Conservation (phyloP, 1,140 invertebrate genomes). For the Oreohelix idahoensis region DNA sequence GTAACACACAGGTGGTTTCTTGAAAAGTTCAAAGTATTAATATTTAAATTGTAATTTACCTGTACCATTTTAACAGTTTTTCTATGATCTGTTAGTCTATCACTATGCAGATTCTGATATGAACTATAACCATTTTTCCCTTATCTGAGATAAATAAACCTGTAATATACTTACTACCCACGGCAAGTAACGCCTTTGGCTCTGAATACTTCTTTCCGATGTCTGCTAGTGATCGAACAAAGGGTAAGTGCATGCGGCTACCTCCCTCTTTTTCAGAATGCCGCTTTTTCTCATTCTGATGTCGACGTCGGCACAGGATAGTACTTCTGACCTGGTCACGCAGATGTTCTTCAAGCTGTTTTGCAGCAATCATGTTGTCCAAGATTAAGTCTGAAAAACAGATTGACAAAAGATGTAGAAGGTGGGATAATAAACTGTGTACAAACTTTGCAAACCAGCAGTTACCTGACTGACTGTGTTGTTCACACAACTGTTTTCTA, state of each 20-base stretch:
- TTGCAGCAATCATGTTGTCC: constrained; percentile 90
- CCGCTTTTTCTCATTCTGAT: constrained; percentile 80
- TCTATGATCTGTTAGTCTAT: no score
- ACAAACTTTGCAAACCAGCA: neutral
- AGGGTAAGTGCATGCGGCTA: constrained; percentile 86
- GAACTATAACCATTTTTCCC: no score
- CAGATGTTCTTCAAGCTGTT: constrained; percentile 82
- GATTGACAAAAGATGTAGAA: neutral
- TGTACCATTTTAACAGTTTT: no score
- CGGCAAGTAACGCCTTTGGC: constrained; percentile 51
- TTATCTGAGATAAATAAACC: neutral
- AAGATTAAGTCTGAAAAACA: constrained; percentile 83
- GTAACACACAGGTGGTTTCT: no score
- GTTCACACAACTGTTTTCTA: no score
- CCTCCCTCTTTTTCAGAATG: constrained; percentile 79
- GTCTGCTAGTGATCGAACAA: constrained; percentile 96
- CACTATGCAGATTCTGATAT: no score
- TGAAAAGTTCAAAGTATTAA: no score
- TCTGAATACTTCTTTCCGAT: constrained; percentile 96
- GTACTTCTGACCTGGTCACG: constrained; percentile 89
- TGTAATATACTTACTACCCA: constrained; percentile 50
- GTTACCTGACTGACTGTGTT: no score
- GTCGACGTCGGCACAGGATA: constrained; percentile 90
- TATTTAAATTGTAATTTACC: no score
- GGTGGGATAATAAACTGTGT: neutral